Conservation (phyloP, 2,888 invertebrate species). For the Hermaeophaga mercurialis region DNA sequence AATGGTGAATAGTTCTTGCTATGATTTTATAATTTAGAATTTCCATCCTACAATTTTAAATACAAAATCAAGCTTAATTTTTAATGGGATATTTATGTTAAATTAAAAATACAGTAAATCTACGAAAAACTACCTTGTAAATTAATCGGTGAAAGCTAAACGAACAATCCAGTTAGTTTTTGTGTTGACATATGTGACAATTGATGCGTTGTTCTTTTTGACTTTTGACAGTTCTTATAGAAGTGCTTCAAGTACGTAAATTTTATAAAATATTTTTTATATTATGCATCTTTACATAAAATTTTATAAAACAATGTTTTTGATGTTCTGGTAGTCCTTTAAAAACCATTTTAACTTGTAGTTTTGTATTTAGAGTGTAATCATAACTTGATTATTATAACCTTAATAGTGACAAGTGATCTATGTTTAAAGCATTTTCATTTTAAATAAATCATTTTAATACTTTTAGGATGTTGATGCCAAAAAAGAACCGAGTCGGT, state of each 20-base stretch:
- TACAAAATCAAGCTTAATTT: too few species aligned
- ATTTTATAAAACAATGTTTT: background rate
- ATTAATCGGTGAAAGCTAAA: too few species aligned
- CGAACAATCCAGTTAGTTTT: too few species aligned
- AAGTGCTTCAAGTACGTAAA: constrained; percentile 33
- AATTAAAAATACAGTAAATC: too few species aligned
- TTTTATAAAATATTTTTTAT: constrained; percentile 27
- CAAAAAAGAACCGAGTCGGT: constrained; percentile 94
- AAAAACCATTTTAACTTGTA: background rate
- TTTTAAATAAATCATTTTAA: background rate
- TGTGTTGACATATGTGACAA: too few species aligned
- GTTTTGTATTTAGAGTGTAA: constrained; percentile 1
- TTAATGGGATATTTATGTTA: too few species aligned
- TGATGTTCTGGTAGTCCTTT: background rate
- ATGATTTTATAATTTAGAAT: too few species aligned
- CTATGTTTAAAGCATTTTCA: background rate
- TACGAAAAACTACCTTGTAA: too few species aligned
- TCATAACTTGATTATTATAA: background rate
- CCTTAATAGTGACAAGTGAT: background rate
- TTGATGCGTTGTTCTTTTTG: constrained; percentile 21
- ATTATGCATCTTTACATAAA: constrained; percentile 29
- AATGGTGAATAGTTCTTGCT: too few species aligned
- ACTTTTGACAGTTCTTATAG: constrained; percentile 33
- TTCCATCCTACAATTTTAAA: too few species aligned
- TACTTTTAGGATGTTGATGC: constrained; percentile 96